These are phyloP conservation scores for Galerucella nymphaeae DNA, from an alignment of 2,888 invertebrate species.

Conservation along the genomic window DNA sequence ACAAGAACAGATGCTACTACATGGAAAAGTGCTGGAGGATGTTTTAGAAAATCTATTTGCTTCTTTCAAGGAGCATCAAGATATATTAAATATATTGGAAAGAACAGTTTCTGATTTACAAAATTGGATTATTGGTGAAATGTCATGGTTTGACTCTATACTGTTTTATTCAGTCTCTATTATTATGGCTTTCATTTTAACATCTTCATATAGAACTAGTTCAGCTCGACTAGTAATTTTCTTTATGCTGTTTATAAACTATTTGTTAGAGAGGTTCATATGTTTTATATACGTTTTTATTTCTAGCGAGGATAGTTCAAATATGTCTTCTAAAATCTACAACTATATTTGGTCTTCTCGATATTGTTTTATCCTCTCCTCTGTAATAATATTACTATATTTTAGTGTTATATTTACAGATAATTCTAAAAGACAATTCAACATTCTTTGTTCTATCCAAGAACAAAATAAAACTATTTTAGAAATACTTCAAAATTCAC, in stretches of 20 bases:
- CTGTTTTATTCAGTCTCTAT: constrained; percentile 70
- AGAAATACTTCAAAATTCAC: constrained; percentile 42
- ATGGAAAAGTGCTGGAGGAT: constrained; percentile 67
- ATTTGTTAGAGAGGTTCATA: constrained; percentile 66
- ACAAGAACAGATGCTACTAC: constrained; percentile 67
- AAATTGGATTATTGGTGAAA: constrained; percentile 72
- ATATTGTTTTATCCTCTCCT: constrained; percentile 60
- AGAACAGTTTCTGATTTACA: constrained; percentile 67
- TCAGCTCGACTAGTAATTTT: constrained; percentile 70
- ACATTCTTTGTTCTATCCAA: constrained; percentile 63
- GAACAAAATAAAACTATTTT: constrained; percentile 60
- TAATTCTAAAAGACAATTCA: constrained; percentile 63
- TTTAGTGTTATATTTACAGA: constrained; percentile 63
- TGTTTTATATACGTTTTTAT: constrained; percentile 45
- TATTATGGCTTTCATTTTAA: constrained; percentile 68
- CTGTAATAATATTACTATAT: constrained; percentile 58
- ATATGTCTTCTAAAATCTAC: constrained; percentile 61
- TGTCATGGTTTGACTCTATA: constrained; percentile 73
- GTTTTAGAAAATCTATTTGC: constrained; percentile 67
- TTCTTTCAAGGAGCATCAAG: constrained; percentile 68
- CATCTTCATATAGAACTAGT: constrained; percentile 68
- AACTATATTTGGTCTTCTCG: constrained; percentile 65
- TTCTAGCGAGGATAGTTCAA: constrained; percentile 9
- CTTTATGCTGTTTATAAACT: constrained; percentile 66
- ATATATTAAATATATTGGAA: constrained; percentile 63